Conservation (phyloP, 2,888 invertebrate species). For the Agrochola circellaris region DNA sequence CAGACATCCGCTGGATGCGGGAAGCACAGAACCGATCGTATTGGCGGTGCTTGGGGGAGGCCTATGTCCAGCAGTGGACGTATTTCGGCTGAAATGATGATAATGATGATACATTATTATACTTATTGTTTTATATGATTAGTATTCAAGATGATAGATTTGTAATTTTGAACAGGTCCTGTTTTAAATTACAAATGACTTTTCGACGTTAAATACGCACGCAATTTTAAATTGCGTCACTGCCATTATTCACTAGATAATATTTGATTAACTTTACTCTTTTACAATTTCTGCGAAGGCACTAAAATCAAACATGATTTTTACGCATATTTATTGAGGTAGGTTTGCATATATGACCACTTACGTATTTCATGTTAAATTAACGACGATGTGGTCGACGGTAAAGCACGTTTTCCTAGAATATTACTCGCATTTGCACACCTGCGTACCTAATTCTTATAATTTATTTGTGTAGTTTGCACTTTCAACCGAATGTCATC, state of each 20-base stretch:
- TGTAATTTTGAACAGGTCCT: background rate
- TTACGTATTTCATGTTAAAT: conserved; percentile 1
- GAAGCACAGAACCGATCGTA: background rate
- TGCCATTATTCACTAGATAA: background rate
- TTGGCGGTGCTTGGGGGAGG: background rate
- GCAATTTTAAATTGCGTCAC: background rate
- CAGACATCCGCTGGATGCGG: background rate
- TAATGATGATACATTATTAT: background rate
- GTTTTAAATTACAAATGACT: background rate
- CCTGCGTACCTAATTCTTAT: conserved; percentile 7
- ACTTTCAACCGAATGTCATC: conserved; percentile 25
- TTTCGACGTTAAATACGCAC: background rate
- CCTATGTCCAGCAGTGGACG: background rate
- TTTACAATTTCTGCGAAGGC: background rate
- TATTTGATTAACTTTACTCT: background rate
- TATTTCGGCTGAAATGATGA: background rate
- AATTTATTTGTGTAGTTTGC: conserved; percentile 13
- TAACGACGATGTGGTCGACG: background rate
- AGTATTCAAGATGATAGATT: background rate
- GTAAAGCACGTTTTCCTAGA: conserved; percentile 25
- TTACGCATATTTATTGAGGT: background rate
- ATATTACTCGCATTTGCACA: conserved; percentile 3
- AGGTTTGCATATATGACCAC: background rate
- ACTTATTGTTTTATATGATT: background rate
- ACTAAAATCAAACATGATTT: background rate